These are phyloP conservation scores for Callocephalon fimbriatum DNA, from an alignment of 2,113 vertebrate species.

Conservation along the genomic window DNA sequence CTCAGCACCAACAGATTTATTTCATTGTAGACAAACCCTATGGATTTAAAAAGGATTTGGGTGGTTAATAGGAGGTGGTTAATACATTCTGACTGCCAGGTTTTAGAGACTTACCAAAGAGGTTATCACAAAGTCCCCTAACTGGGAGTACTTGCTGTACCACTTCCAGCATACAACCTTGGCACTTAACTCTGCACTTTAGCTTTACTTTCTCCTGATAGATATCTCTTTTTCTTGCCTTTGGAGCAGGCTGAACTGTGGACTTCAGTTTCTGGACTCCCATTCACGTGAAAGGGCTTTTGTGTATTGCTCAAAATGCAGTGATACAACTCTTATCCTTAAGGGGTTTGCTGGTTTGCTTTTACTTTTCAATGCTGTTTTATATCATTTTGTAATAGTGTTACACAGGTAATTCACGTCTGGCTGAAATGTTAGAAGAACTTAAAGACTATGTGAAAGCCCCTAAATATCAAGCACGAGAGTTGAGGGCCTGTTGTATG, in stretches of 20 bases:
- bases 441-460: not conserved
- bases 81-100: not conserved
- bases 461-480: not conserved
- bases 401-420: not conserved
- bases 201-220: not conserved
- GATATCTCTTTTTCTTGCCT: not conserved
- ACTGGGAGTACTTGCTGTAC: not conserved
- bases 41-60: not conserved
- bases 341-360: not conserved
- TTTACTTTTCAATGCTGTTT: not conserved
- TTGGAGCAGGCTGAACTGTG: not conserved
- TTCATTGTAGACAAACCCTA: not conserved
- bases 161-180: accelerated
- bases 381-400: not conserved
- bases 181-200: not conserved
- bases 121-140: not conserved
- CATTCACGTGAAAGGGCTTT: accelerated
- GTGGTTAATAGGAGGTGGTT: not conserved
- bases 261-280: not conserved
- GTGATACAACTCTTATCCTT: not conserved
- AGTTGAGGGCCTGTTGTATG: not conserved
- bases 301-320: not conserved
- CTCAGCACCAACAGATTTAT: not conserved
- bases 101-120: not conserved
- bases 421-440: not conserved